Conservation (phyloP, 2,113 vertebrate species). For the Xyrauchen texanus region DNA sequence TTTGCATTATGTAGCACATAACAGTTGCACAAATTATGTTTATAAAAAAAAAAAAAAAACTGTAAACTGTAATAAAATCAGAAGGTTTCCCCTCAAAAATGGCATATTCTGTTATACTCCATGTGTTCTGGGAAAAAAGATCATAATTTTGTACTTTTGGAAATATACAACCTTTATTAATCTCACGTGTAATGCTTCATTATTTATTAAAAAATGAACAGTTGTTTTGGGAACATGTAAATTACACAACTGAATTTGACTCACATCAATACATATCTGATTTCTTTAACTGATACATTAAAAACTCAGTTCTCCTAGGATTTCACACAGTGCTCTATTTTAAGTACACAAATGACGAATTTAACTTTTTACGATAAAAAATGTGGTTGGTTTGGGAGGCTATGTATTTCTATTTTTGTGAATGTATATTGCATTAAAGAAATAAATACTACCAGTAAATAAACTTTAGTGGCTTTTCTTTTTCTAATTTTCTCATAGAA, state of each 20-base stretch:
- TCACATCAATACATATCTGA: constrained; percentile 49
- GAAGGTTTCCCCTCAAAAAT: no score
- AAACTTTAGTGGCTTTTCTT: constrained; percentile 61
- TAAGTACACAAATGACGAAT: constrained; percentile 60
- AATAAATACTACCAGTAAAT: constrained; percentile 83
- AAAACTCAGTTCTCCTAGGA: constrained; percentile 48
- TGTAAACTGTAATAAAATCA: no score
- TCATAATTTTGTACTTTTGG: no score
- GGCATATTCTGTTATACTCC: no score
- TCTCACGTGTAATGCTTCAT: constrained; percentile 47
- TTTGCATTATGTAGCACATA: no score
- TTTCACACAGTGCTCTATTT: constrained; percentile 63
- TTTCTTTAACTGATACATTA: constrained; percentile 50
- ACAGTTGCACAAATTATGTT: no score
- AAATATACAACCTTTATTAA: constrained; percentile 14
- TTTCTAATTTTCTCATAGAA: constrained; percentile 69
- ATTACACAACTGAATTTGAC: no score
- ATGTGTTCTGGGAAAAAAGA: no score
- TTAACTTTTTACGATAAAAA: constrained; percentile 14
- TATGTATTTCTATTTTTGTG: constrained; percentile 35
- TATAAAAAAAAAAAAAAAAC: no score
- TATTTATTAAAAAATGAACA: constrained; percentile 53
- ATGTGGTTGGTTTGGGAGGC: no score
- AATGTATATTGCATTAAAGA: constrained; percentile 55
- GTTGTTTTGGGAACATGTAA: constrained; percentile 40